Conservation (phyloP, 2,113 vertebrate genomes). For the Electrona antarctica region DNA sequence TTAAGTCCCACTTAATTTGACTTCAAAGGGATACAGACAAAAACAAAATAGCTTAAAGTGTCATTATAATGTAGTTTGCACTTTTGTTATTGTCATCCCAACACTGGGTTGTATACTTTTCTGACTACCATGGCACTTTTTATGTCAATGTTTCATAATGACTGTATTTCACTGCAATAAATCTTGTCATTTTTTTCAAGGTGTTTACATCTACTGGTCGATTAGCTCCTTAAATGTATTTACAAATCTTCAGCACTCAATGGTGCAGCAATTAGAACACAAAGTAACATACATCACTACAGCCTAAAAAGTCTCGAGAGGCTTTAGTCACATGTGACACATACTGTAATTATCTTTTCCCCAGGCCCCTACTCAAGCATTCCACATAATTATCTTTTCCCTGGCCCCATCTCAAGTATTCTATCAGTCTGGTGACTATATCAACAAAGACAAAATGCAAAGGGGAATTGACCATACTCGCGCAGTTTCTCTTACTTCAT, state of each 20-base stretch:
- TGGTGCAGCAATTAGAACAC: no score
- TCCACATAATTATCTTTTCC: no score
- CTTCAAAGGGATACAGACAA: slow-evolving; percentile 6
- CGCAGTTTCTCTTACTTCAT: not conserved
- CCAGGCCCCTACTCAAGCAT: no score
- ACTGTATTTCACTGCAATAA: slow-evolving; percentile 64
- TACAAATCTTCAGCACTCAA: not conserved
- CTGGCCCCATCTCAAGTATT: no score
- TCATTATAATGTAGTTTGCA: slow-evolving; percentile 1
- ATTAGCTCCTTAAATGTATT: not conserved
- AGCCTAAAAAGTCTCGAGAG: not conserved
- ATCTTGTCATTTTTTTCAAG: slow-evolving; percentile 33
- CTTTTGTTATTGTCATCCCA: slow-evolving; percentile 26
- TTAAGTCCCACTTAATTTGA: slow-evolving; percentile 11
- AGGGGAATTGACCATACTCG: not conserved
- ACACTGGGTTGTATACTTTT: slow-evolving; percentile 23
- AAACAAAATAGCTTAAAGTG: not conserved
- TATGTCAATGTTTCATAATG: slow-evolving; percentile 47
- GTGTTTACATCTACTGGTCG: not conserved
- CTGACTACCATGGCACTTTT: slow-evolving; percentile 48
- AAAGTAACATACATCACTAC: not conserved
- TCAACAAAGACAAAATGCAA: no score
- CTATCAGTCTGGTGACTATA: no score
- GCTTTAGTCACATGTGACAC: no score
- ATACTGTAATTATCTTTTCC: no score